A percentile compares a stretch with the other conserved stretches of the same genome.
These are phyloP conservation scores for Globodera ellingtonae DNA, from an alignment of 1,140 invertebrate species.

Conservation along the genomic window DNA sequence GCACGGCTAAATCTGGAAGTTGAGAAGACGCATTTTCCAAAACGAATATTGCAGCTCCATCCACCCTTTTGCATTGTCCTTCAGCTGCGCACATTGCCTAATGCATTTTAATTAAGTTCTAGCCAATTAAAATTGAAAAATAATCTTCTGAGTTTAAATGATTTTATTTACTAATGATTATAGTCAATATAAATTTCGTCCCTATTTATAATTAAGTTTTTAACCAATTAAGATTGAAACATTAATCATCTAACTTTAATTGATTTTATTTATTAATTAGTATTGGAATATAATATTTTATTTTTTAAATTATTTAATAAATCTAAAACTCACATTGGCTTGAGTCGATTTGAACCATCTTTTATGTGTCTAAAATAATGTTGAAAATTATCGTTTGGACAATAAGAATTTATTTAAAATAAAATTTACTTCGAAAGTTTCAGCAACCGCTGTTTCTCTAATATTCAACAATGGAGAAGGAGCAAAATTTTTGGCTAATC, in stretches of 20 bases:
- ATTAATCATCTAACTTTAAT: no score
- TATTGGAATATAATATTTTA: no score
- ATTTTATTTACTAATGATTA: no score
- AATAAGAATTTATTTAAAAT: constrained; percentile 1
- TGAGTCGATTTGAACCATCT: not conserved
- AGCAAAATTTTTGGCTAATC: constrained; percentile 49
- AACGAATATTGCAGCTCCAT: constrained; percentile 3
- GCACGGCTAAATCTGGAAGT: constrained; percentile 12
- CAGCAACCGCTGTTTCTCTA: constrained; percentile 7
- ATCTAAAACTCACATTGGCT: not conserved
- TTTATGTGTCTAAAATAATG: not conserved
- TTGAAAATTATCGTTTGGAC: no score
- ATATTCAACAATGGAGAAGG: constrained; percentile 14
- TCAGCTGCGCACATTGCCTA: not conserved
- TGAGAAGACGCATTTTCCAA: not conserved
- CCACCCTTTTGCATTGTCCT: not conserved
- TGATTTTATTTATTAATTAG: no score
- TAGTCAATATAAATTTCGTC: no score
- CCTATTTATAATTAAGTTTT: no score
- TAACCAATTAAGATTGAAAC: no score
- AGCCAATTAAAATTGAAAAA: no score
- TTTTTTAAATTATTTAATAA: no score
- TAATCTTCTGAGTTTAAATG: no score
- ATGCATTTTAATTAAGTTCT: not conserved
- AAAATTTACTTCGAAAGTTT: constrained; percentile 2